phyloP scores from a whole-genome alignment of 2,113 vertebrate genomes.

The Aleadryas rufinucha region DNA sequence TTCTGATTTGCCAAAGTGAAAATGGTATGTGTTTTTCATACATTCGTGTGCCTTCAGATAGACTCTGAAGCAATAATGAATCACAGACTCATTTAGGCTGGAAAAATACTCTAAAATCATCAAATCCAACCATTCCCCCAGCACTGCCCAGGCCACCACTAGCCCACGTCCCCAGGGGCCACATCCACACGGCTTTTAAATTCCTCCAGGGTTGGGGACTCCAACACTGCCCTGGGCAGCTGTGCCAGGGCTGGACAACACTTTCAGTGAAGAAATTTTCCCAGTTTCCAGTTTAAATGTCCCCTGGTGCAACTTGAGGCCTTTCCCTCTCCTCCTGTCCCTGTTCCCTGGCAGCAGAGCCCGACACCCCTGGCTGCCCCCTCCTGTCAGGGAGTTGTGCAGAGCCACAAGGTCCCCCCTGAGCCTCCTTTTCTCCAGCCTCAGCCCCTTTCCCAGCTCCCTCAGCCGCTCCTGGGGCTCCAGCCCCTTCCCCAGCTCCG shows the following conservation, averaged over 20 bases:
- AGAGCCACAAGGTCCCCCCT: background rate
- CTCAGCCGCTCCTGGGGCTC: background rate
- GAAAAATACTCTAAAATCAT: background rate
- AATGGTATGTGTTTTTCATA: rapidly evolving
- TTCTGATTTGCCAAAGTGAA: background rate
- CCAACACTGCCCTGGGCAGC: background rate
- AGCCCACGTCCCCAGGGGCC: rapidly evolving
- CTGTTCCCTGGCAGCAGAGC: background rate
- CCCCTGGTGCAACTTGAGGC: rapidly evolving
- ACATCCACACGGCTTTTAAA: background rate
- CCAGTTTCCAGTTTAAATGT: background rate
- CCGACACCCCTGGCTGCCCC: background rate
- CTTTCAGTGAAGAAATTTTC: background rate
- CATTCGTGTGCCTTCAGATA: rapidly evolving
- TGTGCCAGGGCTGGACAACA: background rate
- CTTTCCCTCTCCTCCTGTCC: background rate
- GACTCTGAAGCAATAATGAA: background rate
- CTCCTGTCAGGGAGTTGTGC: background rate
- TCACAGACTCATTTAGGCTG: background rate
- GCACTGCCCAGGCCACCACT: background rate
- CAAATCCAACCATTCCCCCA: background rate
- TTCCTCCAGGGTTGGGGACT: no score
- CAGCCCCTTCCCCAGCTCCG: background rate
- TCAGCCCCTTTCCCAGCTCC: background rate
- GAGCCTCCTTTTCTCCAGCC: background rate